Base-by-base conservation (phyloP, 2,113 vertebrate species). In the Psilopsiagon aymara region DNA sequence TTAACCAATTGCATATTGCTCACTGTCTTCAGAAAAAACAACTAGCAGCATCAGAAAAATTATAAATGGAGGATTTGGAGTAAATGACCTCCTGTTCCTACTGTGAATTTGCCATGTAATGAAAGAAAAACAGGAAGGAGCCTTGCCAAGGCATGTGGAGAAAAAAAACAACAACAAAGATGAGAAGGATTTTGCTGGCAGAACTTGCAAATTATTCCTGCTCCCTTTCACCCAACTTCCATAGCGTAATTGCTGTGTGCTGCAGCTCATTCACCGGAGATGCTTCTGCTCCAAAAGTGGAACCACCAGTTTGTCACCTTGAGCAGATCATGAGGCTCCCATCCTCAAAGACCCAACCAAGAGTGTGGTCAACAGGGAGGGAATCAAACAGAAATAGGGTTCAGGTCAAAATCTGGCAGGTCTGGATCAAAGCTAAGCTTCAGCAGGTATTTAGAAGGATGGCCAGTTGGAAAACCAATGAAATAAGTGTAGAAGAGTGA, bases 111-210 rank as follows among this genome's bases (percentile, higher is more conserved):
- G 90, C 90, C 85, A 80, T 6, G 46, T n/a, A 70, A 33, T 33
- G 68, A 47, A 88, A 81, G 87, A 90, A 96, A 96, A 96, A 95
- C 95, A 97, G 85, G 94, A 95, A 88, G 11, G 71, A 86, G 51
- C 11, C 87, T 90, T 96, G 95, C 95, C 95, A 97, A 88, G 63
- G 87, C 88, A 76, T 2, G 27, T 55, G 64, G n/a, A 94, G 39
- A 31, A 18, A 47, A 59, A 64, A 46, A 51, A 44, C 49, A 95
- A 19, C 87, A 85, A 66, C 81, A 90, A 69, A 92, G 88, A 67
- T 14, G 70, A 86, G 77, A 11, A 18, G 37, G 77, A 78, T 81
- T 93, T 95, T 75, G 44, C 39, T 97, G 90, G 93, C 92, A 96
- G 95, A 62, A 66, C 33, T 55, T 20, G n/a, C 71, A 55, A 83